phyloP scores from a whole-genome alignment of 1,140 invertebrate species.

The Elysia chlorotica region DNA sequence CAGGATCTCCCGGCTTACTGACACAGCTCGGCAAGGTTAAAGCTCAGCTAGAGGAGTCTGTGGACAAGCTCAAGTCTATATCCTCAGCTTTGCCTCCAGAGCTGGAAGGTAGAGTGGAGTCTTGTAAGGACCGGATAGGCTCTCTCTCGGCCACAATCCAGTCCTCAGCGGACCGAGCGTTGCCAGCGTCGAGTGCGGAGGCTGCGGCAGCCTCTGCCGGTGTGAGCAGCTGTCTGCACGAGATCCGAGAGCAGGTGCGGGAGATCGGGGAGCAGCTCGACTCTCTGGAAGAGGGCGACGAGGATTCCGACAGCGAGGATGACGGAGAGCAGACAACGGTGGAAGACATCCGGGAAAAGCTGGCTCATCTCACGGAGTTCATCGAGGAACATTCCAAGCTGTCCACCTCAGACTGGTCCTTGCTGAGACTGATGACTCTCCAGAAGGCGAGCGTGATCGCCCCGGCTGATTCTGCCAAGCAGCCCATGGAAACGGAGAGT shows the following conservation, averaged over 20 bases:
- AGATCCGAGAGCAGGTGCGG: conserved; percentile 43
- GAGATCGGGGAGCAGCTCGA: conserved; percentile 32
- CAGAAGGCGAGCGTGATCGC: conserved; percentile 25
- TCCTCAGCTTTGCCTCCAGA: background rate
- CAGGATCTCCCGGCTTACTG: conserved; percentile 18
- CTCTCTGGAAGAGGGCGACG: conserved; percentile 38
- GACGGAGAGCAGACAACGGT: conserved; percentile 30
- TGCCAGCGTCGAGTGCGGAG: background rate
- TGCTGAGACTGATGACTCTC: conserved; percentile 39
- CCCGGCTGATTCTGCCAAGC: conserved; percentile 19
- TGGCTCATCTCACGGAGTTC: conserved; percentile 42
- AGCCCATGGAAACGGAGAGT: conserved; percentile 3
- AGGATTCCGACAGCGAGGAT: conserved; percentile 43
- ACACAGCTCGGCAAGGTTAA: conserved; percentile 45
- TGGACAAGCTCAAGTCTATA: conserved; percentile 26
- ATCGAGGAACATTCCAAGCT: conserved; percentile 42
- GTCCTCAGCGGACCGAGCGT: background rate
- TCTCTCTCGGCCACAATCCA: background rate
- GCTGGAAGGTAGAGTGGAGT: background rate
- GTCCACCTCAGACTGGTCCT: conserved; percentile 42
- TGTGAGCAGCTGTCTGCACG: conserved; percentile 42
- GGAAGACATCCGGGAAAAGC: conserved; percentile 39
- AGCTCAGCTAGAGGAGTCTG: conserved; percentile 38
- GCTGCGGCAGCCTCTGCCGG: conserved; percentile 22
- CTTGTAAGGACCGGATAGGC: background rate